Base-by-base conservation (phyloP, 2,113 vertebrate genomes). In the Columba livia region DNA sequence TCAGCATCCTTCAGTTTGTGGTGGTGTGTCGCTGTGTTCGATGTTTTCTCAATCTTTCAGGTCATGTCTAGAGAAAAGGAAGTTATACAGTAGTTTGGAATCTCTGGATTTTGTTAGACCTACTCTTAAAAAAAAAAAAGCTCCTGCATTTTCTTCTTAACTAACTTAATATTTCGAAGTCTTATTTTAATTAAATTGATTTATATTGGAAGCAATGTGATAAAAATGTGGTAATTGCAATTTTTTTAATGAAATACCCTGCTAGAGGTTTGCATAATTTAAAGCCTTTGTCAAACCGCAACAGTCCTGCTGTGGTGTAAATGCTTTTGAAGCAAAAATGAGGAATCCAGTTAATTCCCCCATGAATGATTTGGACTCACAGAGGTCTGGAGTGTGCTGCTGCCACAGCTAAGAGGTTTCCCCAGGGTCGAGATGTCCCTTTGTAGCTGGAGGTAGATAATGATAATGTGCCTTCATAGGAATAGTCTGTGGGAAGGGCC, bases 361-460 rank as follows among this genome's bases (percentile, higher is more conserved):
- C 5, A 1, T 26, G 40, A 28, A 47, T 13, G 9, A 36, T 47
- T 44, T 1, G 1, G 56, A 23, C 36, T 66, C n/a, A 19, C n/a
- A 0, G 1, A 74, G n/a, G 18, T 34, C 79, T 85, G 62, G 20
- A 57, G 13, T 11, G 4, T 62, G 51, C 47, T 91, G 47, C 44
- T 91, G 54, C 50, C 25, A 9, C 32, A 23, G 31, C 89, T 20
- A 9, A 66, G 42, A 58, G 20, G 11, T 53, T 88, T 86, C 26
- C 26, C 11, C 0, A 0, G 9, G 62, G 15, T 31, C 5, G 5
- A 40, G 60, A 31, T 36, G 25, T 48, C 21, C 25, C 28, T 62
- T 65, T 62, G 51, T 47, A 61, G 56, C 69, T 79, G 28, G 53
- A 90, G 57, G 47, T 5, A 28, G 38, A 38, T 38, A 38, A 38